Conservation (phyloP, 2,113 vertebrate genomes). For the Barbus barbus region DNA sequence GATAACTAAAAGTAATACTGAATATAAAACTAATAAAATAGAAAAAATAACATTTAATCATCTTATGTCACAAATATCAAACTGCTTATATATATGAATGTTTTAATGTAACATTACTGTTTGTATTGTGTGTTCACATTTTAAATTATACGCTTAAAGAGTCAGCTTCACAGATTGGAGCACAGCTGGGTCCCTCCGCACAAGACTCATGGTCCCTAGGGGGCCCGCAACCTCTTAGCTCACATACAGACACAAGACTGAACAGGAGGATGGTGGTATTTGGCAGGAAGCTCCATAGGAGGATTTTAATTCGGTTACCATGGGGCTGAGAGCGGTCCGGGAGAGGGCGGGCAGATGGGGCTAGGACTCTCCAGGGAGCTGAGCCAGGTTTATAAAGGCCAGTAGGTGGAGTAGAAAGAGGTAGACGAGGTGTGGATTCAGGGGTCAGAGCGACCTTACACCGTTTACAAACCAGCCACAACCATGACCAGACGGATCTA, state of each 20-base stretch:
- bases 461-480: neutral
- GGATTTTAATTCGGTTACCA: constrained; percentile 13
- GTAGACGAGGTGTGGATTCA: constrained; percentile 10
- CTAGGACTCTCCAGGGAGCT: constrained; percentile 27
- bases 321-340: neutral
- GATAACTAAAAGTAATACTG: neutral
- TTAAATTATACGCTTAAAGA: constrained; percentile 67
- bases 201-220: constrained; percentile 15
- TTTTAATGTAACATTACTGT: neutral
- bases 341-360: constrained; percentile 27
- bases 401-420: constrained; percentile 4
- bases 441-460: neutral
- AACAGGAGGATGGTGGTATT: constrained; percentile 28
- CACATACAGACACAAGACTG: constrained; percentile 53
- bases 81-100: neutral
- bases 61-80: neutral
- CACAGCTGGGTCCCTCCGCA: constrained; percentile 71
- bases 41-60: neutral
- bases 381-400: constrained; percentile 35
- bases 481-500: constrained; percentile 6
- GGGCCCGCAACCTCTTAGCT: constrained; percentile 4
- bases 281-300: constrained; percentile 24
- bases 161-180: constrained; percentile 68
- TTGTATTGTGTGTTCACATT: constrained; percentile 1
- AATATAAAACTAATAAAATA: neutral